Conservation (phyloP, 2,888 invertebrate genomes). For the Ennomos erosarius region DNA sequence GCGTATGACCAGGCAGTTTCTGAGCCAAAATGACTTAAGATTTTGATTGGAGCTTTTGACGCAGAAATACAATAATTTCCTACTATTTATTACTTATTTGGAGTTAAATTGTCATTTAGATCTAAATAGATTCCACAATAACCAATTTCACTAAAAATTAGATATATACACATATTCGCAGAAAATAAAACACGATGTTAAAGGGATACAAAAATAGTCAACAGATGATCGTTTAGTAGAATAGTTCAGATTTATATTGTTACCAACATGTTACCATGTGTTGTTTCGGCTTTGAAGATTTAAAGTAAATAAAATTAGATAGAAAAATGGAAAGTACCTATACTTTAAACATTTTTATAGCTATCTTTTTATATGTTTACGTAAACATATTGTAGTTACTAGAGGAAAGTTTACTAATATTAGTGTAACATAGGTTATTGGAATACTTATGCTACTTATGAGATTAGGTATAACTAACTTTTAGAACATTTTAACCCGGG, state of each 20-base stretch:
- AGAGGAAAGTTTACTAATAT: no score
- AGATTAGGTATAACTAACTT: no score
- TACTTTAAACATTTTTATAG: no score
- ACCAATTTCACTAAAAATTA: constrained; percentile 23
- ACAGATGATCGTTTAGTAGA: constrained; percentile 10
- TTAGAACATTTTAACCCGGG: no score
- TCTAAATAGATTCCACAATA: no score
- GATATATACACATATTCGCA: constrained; percentile 11
- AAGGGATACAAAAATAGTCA: constrained; percentile 27
- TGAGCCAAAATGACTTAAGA: neutral
- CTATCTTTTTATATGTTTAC: no score
- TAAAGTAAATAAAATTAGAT: constrained; percentile 4
- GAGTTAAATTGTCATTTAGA: constrained; percentile 15
- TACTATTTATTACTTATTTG: constrained; percentile 5
- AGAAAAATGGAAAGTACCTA: no score
- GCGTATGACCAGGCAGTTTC: constrained; percentile 4
- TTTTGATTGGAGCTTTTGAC: no score
- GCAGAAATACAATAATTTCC: neutral
- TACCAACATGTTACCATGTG: neutral
- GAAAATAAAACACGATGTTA: constrained; percentile 16
- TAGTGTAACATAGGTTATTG: no score
- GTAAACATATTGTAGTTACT: no score
- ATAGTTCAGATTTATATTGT: constrained; percentile 4
- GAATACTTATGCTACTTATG: no score
- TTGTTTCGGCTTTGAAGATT: constrained; percentile 16